Evolutionary conservation across 2,888 invertebrate genomes (phyloP), one percentile per base, ranked within the genome.

Genomic region (Agrilus biguttatus): DNA sequence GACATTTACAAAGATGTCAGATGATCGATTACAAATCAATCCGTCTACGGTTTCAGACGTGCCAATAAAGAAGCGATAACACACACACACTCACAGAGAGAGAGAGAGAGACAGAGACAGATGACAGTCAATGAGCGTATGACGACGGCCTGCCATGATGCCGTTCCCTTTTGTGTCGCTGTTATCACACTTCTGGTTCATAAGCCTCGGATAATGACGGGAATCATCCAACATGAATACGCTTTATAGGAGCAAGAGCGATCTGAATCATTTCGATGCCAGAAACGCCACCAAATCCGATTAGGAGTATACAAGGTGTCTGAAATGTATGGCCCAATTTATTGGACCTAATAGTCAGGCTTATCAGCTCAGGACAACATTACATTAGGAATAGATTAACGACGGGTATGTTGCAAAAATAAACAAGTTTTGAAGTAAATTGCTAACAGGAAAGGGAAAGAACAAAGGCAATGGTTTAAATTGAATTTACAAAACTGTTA

Each of bases 1-100:
- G 28, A 39, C 28, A 17, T 23, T 17, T 17, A 33, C 32, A 14
- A 32, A 57, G 57, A 54, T 28, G 28, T 28, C 8, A 28, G 59
- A 57, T 62, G 65, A 65, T 65, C 65, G 65, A 65, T 65, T 62
- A 59, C 59, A 60, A 65, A 65, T 65, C 65, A 65, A 65, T 65
- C 63, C 61, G 53, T 23, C 23, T 23, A 23, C 8, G 10, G 28
- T 10, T 10, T 28, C 28, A 28, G 28, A 28, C 28, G 28, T 28
- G 10, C 28, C 28, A 28, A 28, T 4, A 28, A 8, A 28, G 8
- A 10, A 28, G 28, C 10, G 28, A 8, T 3, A 10, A 10, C 23
- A 23, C 23, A 23, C 23, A 6, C 23, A 23, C 8, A 23, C 23
- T 8, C 23, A 54, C 57, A 56, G 52, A 58, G 57, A 61, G 61